phyloP scores from a whole-genome alignment of 2,113 vertebrate species.

The Otolemur garnettii region DNA sequence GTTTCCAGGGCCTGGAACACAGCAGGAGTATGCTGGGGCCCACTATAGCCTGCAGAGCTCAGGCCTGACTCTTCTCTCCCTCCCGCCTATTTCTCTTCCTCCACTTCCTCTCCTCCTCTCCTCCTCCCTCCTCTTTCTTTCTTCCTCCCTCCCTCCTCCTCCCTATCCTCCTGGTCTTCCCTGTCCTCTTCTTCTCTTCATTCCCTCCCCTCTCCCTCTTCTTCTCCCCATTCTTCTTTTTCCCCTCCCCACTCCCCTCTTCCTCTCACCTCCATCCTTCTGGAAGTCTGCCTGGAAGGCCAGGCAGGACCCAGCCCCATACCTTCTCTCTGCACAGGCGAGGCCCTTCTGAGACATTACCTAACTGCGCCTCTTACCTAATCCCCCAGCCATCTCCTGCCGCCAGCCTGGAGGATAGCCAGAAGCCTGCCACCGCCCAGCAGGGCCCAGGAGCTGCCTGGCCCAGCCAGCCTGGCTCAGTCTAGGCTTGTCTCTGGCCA shows the following conservation, averaged over 20 bases:
- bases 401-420: neutral
- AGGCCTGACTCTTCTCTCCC: neutral
- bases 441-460: neutral
- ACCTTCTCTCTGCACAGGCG: neutral
- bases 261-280: neutral
- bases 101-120: neutral
- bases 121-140: neutral
- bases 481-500: slow-evolving; percentile 5
- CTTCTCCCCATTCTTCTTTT: too few relatives aligned
- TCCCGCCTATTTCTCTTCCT: neutral
- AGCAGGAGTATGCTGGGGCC: neutral
- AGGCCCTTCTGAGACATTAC: slow-evolving; percentile 72
- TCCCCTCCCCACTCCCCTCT: neutral
- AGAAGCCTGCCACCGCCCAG: neutral
- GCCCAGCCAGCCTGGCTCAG: neutral
- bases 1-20: neutral
- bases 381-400: slow-evolving; percentile 49
- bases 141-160: too few relatives aligned
- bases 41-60: neutral
- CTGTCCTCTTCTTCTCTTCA: neutral
- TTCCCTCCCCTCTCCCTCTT: neutral
- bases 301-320: slow-evolving; percentile 12
- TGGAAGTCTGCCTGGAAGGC: slow-evolving; percentile 53
- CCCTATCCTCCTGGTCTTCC: too few relatives aligned
- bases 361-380: slow-evolving; percentile 75